These are phyloP conservation scores for Acleris literana DNA, from an alignment of 2,888 invertebrate genomes.

Conservation along the genomic window DNA sequence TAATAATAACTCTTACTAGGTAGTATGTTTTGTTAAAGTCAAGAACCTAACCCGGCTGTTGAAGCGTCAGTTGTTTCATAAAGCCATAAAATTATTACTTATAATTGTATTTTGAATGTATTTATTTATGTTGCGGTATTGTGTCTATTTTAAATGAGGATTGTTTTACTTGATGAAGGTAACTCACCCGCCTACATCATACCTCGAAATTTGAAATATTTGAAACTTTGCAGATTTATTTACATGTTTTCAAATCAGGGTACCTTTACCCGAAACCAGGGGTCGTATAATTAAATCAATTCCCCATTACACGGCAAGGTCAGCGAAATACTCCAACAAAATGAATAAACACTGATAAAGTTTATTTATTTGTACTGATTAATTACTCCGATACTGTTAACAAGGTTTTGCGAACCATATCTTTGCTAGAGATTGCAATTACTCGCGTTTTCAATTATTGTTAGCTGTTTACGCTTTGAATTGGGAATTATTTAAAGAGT, in stretches of 20 bases:
- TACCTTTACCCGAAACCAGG: constrained; percentile 14
- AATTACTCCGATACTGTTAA: constrained; percentile 40
- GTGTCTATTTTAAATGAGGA: too few relatives aligned
- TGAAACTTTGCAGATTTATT: background rate
- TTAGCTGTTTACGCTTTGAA: constrained; percentile 17
- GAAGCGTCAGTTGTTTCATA: too few relatives aligned
- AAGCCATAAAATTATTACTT: too few relatives aligned
- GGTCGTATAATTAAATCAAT: constrained; percentile 25
- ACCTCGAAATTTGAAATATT: background rate
- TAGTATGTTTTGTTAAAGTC: too few relatives aligned
- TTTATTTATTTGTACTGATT: constrained; percentile 40
- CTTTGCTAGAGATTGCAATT: constrained; percentile 31
- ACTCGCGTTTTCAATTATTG: constrained; percentile 40
- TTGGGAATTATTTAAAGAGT: background rate
- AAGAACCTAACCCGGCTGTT: too few relatives aligned
- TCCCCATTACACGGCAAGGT: constrained; percentile 23
- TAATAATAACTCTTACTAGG: too few relatives aligned
- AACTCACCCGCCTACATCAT: background rate
- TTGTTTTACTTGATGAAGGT: too few relatives aligned
- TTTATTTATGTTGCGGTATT: too few relatives aligned
- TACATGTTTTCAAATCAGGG: constrained; percentile 2
- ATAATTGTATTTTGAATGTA: too few relatives aligned
- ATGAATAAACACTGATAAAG: constrained; percentile 37
- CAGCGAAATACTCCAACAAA: constrained; percentile 29
- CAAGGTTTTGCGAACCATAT: constrained; percentile 26